A percentile compares a stretch with the other conserved stretches of the same genome.
Evolutionary conservation across 1,140 invertebrate species (phyloP).

Genomic region (Hydropsyche tenuis): DNA sequence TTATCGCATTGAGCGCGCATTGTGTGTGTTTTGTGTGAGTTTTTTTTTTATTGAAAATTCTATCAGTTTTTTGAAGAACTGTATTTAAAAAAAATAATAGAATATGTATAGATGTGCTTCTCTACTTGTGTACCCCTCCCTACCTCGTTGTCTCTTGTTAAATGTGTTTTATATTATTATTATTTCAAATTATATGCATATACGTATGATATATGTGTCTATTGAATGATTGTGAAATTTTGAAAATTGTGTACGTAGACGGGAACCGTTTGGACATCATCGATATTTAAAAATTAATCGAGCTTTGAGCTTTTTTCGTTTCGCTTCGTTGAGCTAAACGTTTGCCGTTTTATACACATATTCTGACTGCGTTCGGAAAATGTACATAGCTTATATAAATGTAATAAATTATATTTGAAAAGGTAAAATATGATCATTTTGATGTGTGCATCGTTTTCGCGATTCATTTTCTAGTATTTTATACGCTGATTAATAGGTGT

Average conservation of each 20-base stretch:
- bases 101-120: constrained; percentile 22
- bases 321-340: neutral
- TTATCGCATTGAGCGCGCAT: neutral
- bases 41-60: no score
- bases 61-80: no score
- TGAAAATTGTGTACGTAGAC: neutral
- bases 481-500: constrained; percentile 7
- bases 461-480: neutral
- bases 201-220: neutral
- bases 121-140: constrained; percentile 7
- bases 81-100: no score
- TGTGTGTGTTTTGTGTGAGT: constrained; percentile 12
- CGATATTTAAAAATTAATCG: neutral
- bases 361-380: no score
- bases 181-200: neutral
- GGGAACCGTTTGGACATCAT: neutral
- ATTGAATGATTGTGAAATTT: constrained; percentile 1
- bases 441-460: no score
- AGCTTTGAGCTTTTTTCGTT: neutral
- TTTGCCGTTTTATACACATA: no score
- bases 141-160: constrained; percentile 11
- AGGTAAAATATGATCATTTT: no score
- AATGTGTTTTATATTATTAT: constrained; percentile 7
- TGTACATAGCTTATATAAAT: no score
- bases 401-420: no score